These are phyloP conservation scores for Galagoides demidoff DNA, from an alignment of 2,797 vertebrate genomes.

Conservation along the genomic window DNA sequence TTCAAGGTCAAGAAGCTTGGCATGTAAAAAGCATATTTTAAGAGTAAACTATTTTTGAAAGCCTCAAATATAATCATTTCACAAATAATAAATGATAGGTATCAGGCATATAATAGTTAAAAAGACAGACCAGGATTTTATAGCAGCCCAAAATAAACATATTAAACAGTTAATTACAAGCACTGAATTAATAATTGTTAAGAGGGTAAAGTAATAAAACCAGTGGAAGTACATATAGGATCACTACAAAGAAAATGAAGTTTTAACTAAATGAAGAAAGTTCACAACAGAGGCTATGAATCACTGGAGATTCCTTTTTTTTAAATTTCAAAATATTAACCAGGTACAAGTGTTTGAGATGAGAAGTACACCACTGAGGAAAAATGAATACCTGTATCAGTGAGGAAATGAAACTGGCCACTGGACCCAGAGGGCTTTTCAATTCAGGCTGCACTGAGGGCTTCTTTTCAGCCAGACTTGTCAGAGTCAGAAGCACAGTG, in stretches of 20 bases:
- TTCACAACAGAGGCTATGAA: neutral
- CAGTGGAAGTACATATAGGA: neutral
- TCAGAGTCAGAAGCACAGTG: neutral
- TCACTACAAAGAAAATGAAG: neutral
- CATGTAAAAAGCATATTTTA: conserved; percentile 18
- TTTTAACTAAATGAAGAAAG: neutral
- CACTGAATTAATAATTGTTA: conserved; percentile 28
- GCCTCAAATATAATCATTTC: neutral
- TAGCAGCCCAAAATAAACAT: neutral
- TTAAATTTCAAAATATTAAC: neutral
- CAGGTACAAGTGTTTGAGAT: neutral
- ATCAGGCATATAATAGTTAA: neutral
- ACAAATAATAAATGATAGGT: neutral
- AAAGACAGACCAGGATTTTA: conserved; percentile 27
- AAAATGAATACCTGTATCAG: neutral
- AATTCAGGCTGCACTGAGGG: neutral
- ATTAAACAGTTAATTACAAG: conserved; percentile 21
- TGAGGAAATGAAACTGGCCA: neutral
- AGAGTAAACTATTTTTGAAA: conserved; percentile 36
- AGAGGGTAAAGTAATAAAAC: neutral
- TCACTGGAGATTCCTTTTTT: neutral
- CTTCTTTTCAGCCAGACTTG: neutral
- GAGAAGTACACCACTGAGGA: neutral
- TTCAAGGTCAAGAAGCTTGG: conserved; percentile 2
- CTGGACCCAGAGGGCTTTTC: neutral